Evolutionary conservation across 1,140 invertebrate genomes (phyloP).

Genomic region (Octopus sinensis): DNA sequence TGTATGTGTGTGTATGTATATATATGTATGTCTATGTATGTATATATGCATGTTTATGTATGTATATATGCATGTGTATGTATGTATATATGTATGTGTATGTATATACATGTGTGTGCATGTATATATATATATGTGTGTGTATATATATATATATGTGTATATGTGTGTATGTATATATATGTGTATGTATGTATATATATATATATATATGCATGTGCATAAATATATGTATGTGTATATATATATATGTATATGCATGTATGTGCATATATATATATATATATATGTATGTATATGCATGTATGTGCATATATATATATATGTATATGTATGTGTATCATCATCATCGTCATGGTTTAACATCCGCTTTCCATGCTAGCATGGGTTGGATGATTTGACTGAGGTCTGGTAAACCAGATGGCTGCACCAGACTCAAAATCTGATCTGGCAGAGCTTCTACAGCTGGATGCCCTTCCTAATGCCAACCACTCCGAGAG

Average conservation of each 20-base stretch:
- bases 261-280: background rate
- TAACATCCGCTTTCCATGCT: no score
- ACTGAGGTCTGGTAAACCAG: no score
- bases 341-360: no score
- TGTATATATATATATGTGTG: background rate
- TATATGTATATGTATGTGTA: background rate
- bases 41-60: background rate
- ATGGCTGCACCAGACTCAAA: no score
- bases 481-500: no score
- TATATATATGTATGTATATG: background rate
- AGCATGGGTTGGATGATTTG: no score
- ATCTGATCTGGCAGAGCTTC: no score
- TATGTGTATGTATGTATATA: background rate
- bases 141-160: background rate
- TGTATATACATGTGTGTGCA: background rate
- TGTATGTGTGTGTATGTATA: background rate
- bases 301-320: background rate
- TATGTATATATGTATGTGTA: background rate
- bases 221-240: background rate
- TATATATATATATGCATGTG: background rate
- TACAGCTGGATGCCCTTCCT: no score
- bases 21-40: background rate
- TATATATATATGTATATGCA: background rate
- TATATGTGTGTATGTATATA: background rate
- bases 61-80: background rate